phyloP scores from a whole-genome alignment of 92 coral and sea anemone genomes.

The Nematostella vectensis region DNA sequence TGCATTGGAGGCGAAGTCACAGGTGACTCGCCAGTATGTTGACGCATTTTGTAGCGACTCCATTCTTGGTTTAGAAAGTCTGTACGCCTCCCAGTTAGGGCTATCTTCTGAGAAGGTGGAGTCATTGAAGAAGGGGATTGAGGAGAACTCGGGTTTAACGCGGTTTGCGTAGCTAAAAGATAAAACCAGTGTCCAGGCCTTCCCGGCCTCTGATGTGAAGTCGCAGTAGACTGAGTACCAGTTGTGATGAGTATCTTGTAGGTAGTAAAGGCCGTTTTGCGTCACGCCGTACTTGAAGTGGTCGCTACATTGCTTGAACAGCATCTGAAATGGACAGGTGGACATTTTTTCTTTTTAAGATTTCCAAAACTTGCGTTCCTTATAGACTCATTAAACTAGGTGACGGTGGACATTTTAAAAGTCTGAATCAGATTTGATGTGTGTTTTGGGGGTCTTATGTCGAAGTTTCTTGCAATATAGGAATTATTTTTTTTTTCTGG shows the following conservation, averaged over 20 bases:
- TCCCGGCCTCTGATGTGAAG: slow-evolving; percentile 40
- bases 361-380: too few relatives aligned
- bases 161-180: slow-evolving; percentile 29
- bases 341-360: too few relatives aligned
- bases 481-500: too few relatives aligned
- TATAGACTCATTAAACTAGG: too few relatives aligned
- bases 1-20: slow-evolving; percentile 45
- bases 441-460: too few relatives aligned
- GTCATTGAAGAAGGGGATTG: neutral
- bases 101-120: slow-evolving; percentile 34
- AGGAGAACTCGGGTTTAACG: neutral
- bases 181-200: slow-evolving; percentile 63
- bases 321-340: too few relatives aligned
- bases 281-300: slow-evolving; percentile 17
- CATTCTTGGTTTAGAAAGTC: slow-evolving; percentile 35
- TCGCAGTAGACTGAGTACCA: slow-evolving; percentile 48
- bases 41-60: slow-evolving; percentile 36
- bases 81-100: slow-evolving; percentile 56
- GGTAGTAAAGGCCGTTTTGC: slow-evolving; percentile 20
- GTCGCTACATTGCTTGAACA: too few relatives aligned
- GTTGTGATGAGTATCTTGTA: slow-evolving; percentile 24
- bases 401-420: too few relatives aligned
- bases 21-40: slow-evolving; percentile 66
- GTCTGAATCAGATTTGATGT: too few relatives aligned
- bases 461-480: too few relatives aligned